These are phyloP conservation scores for Lagodon rhomboides DNA, from an alignment of 2,797 vertebrate species.

Conservation along the genomic window DNA sequence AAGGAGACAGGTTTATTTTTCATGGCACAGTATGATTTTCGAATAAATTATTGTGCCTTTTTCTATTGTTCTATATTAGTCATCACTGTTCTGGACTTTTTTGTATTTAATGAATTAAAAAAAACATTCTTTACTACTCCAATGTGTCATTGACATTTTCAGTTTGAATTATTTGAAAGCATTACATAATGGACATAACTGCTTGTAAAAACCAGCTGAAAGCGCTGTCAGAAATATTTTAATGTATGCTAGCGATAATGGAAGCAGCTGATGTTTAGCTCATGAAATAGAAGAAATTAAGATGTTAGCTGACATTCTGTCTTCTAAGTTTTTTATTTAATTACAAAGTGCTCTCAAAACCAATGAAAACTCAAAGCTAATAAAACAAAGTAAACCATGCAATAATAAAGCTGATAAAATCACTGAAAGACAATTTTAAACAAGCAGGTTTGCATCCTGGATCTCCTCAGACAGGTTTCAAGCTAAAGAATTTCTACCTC, in stretches of 20 bases:
- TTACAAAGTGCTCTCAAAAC: too few relatives aligned
- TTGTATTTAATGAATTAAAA: slow-evolving; percentile 86
- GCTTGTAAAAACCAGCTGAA: background rate
- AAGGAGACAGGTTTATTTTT: slow-evolving; percentile 80
- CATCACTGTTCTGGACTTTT: slow-evolving; percentile 80
- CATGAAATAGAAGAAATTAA: background rate
- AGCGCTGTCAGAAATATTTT: background rate
- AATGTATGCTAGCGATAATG: background rate
- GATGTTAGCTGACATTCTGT: background rate
- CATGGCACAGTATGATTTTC: slow-evolving; percentile 84
- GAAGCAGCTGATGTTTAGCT: background rate
- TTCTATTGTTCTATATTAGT: slow-evolving; percentile 84
- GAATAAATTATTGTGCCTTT: slow-evolving; percentile 87
- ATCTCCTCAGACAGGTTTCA: too few relatives aligned
- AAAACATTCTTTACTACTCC: slow-evolving; percentile 78
- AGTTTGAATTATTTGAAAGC: slow-evolving; percentile 2
- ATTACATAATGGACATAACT: background rate
- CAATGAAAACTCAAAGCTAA: too few relatives aligned
- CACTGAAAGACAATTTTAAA: too few relatives aligned
- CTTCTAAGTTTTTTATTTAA: background rate
- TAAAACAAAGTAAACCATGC: too few relatives aligned
- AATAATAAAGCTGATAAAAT: too few relatives aligned
- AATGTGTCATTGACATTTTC: slow-evolving; percentile 18
- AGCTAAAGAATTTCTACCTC: too few relatives aligned
- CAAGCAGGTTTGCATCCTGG: too few relatives aligned